Evolutionary conservation across 2,113 vertebrate species (phyloP).

Genomic region (Dipodomys stephensi): DNA sequence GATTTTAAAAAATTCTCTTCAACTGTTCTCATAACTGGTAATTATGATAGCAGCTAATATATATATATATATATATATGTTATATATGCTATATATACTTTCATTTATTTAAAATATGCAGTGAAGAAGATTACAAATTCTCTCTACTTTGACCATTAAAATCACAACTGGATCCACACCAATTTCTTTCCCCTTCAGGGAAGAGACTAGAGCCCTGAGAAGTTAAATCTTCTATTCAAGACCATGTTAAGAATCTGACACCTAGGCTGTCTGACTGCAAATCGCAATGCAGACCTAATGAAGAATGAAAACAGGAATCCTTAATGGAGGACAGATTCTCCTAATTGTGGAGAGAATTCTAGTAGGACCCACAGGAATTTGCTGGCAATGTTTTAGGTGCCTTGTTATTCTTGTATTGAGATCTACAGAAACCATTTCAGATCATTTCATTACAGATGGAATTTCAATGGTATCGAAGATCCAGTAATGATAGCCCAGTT

Average conservation of each 20-base stretch:
- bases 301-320: neutral
- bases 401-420: neutral
- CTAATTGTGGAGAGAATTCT: conserved; percentile 3
- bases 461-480: neutral
- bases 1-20: neutral
- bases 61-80: neutral
- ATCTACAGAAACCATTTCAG: neutral
- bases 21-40: neutral
- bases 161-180: neutral
- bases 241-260: neutral
- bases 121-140: neutral
- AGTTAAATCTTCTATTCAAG: neutral
- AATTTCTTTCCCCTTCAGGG: neutral
- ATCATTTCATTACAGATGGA: neutral
- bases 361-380: neutral
- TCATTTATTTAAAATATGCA: neutral
- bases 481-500: neutral
- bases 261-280: neutral
- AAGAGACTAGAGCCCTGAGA: neutral
- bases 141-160: neutral
- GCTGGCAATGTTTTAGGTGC: neutral
- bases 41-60: neutral
- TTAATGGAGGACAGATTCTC: neutral
- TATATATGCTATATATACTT: neutral
- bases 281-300: neutral